Evolutionary conservation across 2,888 invertebrate genomes (phyloP).

Genomic region (Beris morrisii): DNA sequence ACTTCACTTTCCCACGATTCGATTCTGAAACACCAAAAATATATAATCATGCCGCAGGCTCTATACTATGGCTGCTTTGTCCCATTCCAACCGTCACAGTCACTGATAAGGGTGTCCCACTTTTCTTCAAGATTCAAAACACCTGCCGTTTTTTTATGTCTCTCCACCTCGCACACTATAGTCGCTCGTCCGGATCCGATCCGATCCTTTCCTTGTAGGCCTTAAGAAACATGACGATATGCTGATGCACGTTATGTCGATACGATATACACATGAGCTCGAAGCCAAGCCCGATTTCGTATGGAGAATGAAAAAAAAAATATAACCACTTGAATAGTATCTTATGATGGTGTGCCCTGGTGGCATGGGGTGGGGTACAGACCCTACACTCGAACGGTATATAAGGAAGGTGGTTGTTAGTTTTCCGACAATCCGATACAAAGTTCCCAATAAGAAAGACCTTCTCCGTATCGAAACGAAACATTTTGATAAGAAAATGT

Average conservation of each 20-base stretch:
- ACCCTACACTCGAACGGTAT: constrained; percentile 20
- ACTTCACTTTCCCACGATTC: constrained; percentile 54
- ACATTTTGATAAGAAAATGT: constrained; percentile 20
- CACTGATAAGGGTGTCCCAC: constrained; percentile 30
- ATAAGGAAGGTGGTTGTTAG: constrained; percentile 32
- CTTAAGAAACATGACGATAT: no score
- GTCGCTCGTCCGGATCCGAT: no score
- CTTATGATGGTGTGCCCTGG: constrained; percentile 20
- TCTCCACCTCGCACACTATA: neutral
- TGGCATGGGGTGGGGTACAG: constrained; percentile 7
- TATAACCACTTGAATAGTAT: no score
- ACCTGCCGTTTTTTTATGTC: constrained; percentile 35
- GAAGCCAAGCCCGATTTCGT: no score
- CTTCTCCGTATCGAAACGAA: neutral
- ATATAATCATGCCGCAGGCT: constrained; percentile 5
- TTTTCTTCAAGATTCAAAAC: constrained; percentile 14
- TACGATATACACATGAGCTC: no score
- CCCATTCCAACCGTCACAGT: constrained; percentile 27
- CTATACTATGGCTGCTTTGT: neutral
- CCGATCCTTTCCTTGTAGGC: no score
- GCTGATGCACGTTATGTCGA: no score
- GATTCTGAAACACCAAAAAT: constrained; percentile 20
- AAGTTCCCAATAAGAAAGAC: constrained; percentile 13
- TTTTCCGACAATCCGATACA: constrained; percentile 31
- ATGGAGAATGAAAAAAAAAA: no score